These are phyloP conservation scores for Liodrosophila aerea DNA, from an alignment of 2,888 invertebrate genomes.

Conservation along the genomic window DNA sequence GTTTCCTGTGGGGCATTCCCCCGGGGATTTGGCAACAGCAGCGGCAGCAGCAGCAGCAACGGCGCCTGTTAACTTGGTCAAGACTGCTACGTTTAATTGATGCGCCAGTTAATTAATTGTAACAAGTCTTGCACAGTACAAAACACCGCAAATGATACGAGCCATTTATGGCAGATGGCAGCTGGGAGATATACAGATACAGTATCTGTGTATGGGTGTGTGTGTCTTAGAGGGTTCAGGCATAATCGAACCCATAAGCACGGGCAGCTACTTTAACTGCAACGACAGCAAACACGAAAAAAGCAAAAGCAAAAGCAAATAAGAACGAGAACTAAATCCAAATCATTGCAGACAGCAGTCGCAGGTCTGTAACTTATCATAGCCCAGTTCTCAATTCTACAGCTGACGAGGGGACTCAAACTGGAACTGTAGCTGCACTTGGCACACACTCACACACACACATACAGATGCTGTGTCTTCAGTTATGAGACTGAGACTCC, in stretches of 20 bases:
- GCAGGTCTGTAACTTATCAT: constrained; percentile 26
- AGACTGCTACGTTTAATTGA: constrained; percentile 58
- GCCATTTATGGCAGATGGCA: constrained; percentile 56
- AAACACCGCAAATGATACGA: constrained; percentile 59
- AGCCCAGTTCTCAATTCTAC: constrained; percentile 16
- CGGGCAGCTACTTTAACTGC: constrained; percentile 65
- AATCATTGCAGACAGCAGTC: constrained; percentile 58
- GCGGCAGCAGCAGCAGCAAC: constrained; percentile 20
- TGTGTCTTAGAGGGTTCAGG: constrained; percentile 1
- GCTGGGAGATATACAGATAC: too few relatives aligned
- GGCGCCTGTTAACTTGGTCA: constrained; percentile 43
- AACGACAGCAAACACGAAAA: constrained; percentile 20
- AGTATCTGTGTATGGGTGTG: too few relatives aligned
- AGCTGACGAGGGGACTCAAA: constrained; percentile 4
- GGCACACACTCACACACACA: neutral
- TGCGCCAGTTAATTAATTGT: constrained; percentile 73
- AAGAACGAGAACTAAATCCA: constrained; percentile 5
- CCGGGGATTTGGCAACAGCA: constrained; percentile 42
- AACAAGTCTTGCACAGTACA: constrained; percentile 61
- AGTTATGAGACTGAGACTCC: constrained; percentile 11
- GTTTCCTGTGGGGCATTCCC: constrained; percentile 36
- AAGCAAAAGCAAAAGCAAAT: constrained; percentile 16
- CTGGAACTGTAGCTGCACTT: constrained; percentile 4
- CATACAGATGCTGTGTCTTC: too few relatives aligned
- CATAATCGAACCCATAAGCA: constrained; percentile 67